Percentiles rank a stretch among this genome's conserved stretches.
These are phyloP conservation scores for Synergus laeviventris DNA, from an alignment of 2,888 invertebrate genomes.

Conservation along the genomic window DNA sequence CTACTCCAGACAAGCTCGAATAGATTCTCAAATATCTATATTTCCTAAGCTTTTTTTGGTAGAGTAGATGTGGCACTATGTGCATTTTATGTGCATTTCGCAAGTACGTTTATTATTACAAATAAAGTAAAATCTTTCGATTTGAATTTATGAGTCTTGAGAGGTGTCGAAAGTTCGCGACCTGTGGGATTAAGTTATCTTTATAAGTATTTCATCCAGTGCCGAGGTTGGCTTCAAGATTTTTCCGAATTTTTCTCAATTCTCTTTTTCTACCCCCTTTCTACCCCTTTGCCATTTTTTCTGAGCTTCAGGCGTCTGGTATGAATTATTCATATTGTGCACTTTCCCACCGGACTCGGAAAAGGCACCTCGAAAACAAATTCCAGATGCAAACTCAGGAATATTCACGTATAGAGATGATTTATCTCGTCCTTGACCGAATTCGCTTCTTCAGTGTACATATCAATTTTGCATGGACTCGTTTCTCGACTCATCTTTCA, in stretches of 20 bases:
- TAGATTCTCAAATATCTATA: too few species aligned
- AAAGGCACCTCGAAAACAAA: slow-evolving; percentile 18
- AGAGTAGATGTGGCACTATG: too few species aligned
- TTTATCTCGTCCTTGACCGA: slow-evolving; percentile 37
- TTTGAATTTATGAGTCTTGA: not conserved
- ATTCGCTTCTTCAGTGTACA: slow-evolving; percentile 28
- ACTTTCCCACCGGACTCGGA: slow-evolving; percentile 45
- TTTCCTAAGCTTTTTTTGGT: too few species aligned
- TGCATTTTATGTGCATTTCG: not conserved
- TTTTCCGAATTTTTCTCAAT: slow-evolving; percentile 15
- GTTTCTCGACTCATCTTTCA: slow-evolving; percentile 5
- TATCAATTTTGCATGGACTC: slow-evolving; percentile 16
- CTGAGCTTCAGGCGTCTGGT: slow-evolving; percentile 19
- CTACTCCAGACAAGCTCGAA: not conserved
- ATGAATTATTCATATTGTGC: slow-evolving; percentile 60
- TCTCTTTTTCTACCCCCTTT: slow-evolving; percentile 28
- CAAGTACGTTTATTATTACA: not conserved
- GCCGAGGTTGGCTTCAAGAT: not conserved
- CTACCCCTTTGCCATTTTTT: slow-evolving; percentile 24
- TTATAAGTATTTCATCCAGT: slow-evolving; percentile 29
- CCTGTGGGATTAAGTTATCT: slow-evolving; percentile 12
- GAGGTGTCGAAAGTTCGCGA: slow-evolving; percentile 17
- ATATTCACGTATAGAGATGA: slow-evolving; percentile 27
- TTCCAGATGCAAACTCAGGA: slow-evolving; percentile 6
- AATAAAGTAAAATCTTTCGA: slow-evolving; percentile 1